phyloP scores from a whole-genome alignment of 1,140 invertebrate genomes.

The Hyles euphorbiae region DNA sequence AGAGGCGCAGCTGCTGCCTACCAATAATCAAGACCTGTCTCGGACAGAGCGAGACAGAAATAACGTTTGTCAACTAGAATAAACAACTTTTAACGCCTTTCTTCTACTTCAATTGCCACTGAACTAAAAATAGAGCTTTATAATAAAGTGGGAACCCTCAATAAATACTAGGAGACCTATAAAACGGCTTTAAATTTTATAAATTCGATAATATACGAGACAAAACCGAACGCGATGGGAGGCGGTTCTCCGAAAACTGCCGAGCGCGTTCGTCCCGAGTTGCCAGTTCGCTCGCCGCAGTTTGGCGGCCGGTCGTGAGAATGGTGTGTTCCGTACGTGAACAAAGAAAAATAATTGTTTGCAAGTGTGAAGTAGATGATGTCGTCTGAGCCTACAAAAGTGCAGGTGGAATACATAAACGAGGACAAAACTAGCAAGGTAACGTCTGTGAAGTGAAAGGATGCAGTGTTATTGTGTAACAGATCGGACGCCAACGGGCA shows the following conservation, averaged over 20 bases:
- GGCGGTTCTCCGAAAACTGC: conserved; percentile 67
- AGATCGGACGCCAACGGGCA: conserved; percentile 67
- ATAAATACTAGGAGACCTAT: not conserved
- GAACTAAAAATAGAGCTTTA: not conserved
- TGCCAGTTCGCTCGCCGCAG: conserved; percentile 67
- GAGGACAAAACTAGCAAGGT: conserved; percentile 70
- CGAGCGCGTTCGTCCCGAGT: conserved; percentile 45
- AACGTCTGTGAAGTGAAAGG: conserved; percentile 49
- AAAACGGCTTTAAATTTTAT: conserved; percentile 6
- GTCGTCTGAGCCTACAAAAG: conserved; percentile 71
- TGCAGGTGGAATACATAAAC: conserved; percentile 69
- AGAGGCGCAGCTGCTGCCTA: conserved; percentile 74
- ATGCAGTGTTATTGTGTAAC: conserved; percentile 68
- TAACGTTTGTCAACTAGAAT: conserved; percentile 30
- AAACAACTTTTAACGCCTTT: conserved; percentile 21
- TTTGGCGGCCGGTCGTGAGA: conserved; percentile 70
- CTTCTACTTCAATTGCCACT: not conserved
- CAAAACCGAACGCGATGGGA: conserved; percentile 64
- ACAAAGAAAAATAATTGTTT: conserved; percentile 63
- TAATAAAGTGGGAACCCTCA: not conserved
- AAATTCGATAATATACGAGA: conserved; percentile 31
- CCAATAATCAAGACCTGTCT: conserved; percentile 73
- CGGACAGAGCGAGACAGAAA: conserved; percentile 53
- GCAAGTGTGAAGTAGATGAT: conserved; percentile 66
- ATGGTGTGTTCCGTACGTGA: conserved; percentile 62